These are phyloP conservation scores for Myrmecophaga tridactyla DNA, from an alignment of 2,113 vertebrate species.

Conservation along the genomic window DNA sequence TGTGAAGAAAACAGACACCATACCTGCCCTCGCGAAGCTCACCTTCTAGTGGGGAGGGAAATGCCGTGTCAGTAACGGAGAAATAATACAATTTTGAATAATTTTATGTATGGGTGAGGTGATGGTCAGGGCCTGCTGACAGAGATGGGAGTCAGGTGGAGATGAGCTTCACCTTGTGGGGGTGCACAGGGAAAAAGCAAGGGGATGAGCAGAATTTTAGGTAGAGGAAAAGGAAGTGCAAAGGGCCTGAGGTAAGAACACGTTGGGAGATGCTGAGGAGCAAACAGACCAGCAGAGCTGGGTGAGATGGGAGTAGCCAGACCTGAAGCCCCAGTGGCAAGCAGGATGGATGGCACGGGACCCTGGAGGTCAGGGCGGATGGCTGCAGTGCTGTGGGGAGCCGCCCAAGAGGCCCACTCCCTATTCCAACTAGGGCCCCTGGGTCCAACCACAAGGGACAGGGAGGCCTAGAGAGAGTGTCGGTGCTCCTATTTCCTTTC, in stretches of 20 bases:
- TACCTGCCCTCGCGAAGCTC: not conserved
- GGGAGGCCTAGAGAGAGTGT: not conserved
- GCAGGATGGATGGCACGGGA: no score
- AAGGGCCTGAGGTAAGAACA: not conserved
- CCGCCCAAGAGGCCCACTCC: fast-evolving
- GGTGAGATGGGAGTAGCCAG: not conserved
- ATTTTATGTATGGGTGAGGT: fast-evolving
- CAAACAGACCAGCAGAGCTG: not conserved
- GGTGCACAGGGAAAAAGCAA: no score
- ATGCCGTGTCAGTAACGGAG: not conserved
- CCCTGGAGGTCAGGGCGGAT: not conserved
- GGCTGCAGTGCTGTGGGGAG: not conserved
- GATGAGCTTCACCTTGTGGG: not conserved
- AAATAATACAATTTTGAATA: not conserved
- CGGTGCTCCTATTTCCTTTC: not conserved
- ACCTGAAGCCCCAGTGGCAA: not conserved
- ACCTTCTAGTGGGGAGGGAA: not conserved
- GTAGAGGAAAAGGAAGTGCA: not conserved
- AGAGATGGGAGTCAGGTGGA: no score
- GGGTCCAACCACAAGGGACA: not conserved
- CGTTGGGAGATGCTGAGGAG: fast-evolving
- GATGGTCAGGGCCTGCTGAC: no score
- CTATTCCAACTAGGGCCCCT: not conserved
- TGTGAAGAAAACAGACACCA: not conserved
- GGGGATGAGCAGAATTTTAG: not conserved